Evolutionary conservation across 2,113 vertebrate genomes (phyloP), one percentile per base, ranked within the genome.

Genomic region (Peromyscus californicus): DNA sequence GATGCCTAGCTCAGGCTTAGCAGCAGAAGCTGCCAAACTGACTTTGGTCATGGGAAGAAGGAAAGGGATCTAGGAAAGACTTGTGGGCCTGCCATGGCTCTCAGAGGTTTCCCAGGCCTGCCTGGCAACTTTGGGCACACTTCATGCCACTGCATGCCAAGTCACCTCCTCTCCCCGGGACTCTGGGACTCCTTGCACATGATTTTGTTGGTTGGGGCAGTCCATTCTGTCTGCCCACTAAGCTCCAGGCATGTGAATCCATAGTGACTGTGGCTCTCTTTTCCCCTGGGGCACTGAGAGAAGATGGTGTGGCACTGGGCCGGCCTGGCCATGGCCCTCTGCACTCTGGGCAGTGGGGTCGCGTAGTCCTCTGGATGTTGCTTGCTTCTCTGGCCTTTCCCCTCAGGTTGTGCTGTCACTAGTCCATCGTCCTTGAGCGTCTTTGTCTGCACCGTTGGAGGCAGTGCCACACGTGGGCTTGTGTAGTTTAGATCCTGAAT

Each of bases 81-180:
- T 54, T 57, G 2, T n/a, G 29, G 86, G 59, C 54, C 51, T 51
- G 51, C 51, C 31, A 0, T 4, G 7, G 12, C 21, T 17, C 61
- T 31, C 7, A 0, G 51, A 48, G 42, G 1, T 26, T 31, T 39
- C 36, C 42, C 16, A 10, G 21, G 7, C 57, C 63, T 33, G 65
- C 54, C 13, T 4, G 65, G 33, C 36, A 59, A 10, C 48, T 69
- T 67, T 13, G 63, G 51, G 42, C 24, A 69, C 22, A 3, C 9
- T 84, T 2, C 5, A 10, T 33, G 3, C 33, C 33, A 15, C 78
- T 22, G 72, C 31, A 0, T 19, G 1, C 8, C 8, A 42, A 51
- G n/a, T 61, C 2, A 0, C 33, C 22, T 76, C 45, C 19, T 63
- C 17, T 16, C 2, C 0, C 63, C 1, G 3, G 21, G 16, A 67